Base-by-base conservation (phyloP, 2,797 vertebrate species). In the Uromys caudimaculatus region DNA sequence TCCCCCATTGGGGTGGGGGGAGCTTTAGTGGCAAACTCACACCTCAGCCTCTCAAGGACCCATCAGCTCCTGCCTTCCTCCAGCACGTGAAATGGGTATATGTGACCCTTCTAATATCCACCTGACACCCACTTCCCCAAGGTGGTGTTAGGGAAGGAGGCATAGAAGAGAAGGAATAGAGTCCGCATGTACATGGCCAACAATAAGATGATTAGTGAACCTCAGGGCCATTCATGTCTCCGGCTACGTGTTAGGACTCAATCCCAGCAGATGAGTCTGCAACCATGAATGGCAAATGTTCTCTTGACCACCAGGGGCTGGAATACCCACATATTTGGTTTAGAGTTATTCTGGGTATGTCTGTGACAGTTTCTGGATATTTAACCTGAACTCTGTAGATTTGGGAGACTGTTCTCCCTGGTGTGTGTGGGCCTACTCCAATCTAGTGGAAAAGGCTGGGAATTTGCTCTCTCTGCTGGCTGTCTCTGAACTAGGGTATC, bases 1-100 rank as follows among this genome's bases (percentile, higher is more conserved):
- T 12, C 0, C 2, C 13, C 19, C 62, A 3, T 13, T n/a, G 44
- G 83, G 44, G 21, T 69, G 1, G 1, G 41, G 58, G 38, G 44
- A 50, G 9, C 2, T 5, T 11, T 0, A 38, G 35, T 9, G 11
- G 41, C 60, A 6, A 24, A 16, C 0, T 0, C 44, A 24, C 1
- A 1, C 17, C 4, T 12, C 56, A 32, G 67, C 0, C 67, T 79
- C 50, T 27, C 83, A 13, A 47, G 81, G 50, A 35, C 12, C 14
- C 23, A 13, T 41, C 14, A 38, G 78, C 32, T n/a, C 17, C 47
- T 52, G 16, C 35, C 64, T 32, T 3, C 19, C 35, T 58, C 73
- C 62, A 23, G 13, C 3, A 23, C 32, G 50, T 4, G 1, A 23
- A 75, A n/a, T 2, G 38, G 54, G 52, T 32, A 1, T 3, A 10